A percentile compares a stretch with the other conserved stretches of the same genome.
Evolutionary conservation across 2,797 vertebrate genomes (phyloP).

Genomic region (Tragopan temminckii): DNA sequence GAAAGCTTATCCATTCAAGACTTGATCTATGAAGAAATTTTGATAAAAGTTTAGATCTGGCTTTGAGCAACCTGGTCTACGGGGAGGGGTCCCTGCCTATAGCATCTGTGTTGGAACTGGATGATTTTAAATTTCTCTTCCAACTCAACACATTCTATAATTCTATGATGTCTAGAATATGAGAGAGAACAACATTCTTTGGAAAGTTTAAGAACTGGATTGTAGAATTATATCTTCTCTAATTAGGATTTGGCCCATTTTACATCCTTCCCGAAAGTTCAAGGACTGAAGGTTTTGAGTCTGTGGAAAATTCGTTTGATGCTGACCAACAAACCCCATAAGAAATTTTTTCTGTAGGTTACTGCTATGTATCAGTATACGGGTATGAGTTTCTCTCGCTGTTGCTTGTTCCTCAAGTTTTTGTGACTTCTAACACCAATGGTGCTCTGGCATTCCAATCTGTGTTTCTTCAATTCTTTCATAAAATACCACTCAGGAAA

Average conservation of each 20-base stretch:
- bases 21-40: background rate
- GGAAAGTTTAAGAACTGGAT: background rate
- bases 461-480: background rate
- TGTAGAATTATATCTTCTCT: background rate
- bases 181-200: background rate
- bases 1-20: conserved; percentile 13
- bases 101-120: background rate
- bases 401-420: background rate
- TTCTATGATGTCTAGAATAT: background rate
- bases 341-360: background rate
- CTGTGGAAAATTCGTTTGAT: background rate
- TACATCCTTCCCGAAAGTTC: background rate
- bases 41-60: background rate
- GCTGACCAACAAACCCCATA: background rate
- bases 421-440: background rate
- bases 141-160: background rate
- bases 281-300: background rate
- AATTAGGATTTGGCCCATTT: background rate
- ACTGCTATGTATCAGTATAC: background rate
- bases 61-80: no score
- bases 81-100: no score
- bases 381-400: background rate
- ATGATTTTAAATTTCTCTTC: background rate
- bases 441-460: background rate
- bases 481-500: background rate